phyloP scores from a whole-genome alignment of 2,797 vertebrate species.

The Onychomys torridus region DNA sequence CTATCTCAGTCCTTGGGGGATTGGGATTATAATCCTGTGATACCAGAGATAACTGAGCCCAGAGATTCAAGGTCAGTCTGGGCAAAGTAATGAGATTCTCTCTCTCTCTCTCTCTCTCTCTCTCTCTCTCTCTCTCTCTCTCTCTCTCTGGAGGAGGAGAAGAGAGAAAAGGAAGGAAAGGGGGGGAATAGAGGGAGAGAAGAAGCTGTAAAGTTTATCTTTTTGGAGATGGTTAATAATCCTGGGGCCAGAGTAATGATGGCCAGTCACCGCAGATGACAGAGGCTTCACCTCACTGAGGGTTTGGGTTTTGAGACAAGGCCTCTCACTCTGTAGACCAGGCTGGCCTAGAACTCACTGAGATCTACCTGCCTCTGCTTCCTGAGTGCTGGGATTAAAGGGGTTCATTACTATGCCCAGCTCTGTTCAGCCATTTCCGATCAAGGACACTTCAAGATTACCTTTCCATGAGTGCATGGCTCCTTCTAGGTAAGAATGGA shows the following conservation, averaged over 20 bases:
- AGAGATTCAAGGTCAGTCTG: background rate
- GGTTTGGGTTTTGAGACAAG: background rate
- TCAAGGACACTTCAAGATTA: accelerated
- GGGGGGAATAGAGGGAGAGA: background rate
- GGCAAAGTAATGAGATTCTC: background rate
- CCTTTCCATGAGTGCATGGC: background rate
- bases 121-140: too few species aligned
- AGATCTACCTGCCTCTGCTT: background rate
- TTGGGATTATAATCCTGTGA: background rate
- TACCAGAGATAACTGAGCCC: background rate
- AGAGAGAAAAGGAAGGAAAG: background rate
- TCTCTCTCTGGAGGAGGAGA: too few species aligned
- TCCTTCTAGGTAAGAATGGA: background rate
- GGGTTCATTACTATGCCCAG: accelerated
- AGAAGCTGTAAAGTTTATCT: background rate
- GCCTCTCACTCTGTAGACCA: background rate
- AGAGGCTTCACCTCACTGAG: too few species aligned
- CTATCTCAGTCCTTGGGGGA: background rate
- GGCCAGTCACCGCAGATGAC: background rate
- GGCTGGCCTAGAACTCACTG: background rate
- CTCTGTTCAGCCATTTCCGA: background rate
- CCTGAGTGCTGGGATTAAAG: background rate
- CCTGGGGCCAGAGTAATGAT: background rate
- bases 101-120: too few species aligned
- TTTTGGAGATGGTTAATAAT: background rate